A percentile compares a stretch with the other conserved stretches of the same genome.
Evolutionary conservation across 1,140 invertebrate species (phyloP).

Genomic region (Leguminivora glycinivorella): DNA sequence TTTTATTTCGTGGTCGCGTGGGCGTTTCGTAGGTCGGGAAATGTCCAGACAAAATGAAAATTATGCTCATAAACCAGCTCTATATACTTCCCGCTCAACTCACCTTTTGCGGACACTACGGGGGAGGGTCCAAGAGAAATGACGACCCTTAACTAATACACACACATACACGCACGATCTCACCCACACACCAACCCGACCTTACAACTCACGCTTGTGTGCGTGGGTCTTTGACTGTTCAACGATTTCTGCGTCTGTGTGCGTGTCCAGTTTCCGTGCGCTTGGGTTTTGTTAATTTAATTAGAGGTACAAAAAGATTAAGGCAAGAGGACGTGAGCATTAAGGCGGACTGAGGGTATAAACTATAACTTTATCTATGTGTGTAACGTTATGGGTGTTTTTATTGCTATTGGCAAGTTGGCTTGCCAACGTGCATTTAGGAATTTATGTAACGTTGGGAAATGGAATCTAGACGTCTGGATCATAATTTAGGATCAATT

Average conservation of each 20-base stretch:
- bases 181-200: constrained; percentile 48
- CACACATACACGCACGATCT: constrained; percentile 67
- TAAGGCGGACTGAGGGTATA: constrained; percentile 45
- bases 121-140: constrained; percentile 78
- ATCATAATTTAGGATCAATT: neutral
- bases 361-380: constrained; percentile 31
- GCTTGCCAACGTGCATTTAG: neutral
- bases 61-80: constrained; percentile 41
- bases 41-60: neutral
- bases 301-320: constrained; percentile 79
- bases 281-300: constrained; percentile 78
- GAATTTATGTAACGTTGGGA: neutral
- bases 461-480: neutral
- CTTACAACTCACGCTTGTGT: constrained; percentile 45
- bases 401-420: constrained; percentile 8
- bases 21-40: too few species aligned
- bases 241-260: constrained; percentile 49
- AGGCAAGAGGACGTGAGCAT: constrained; percentile 68
- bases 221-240: constrained; percentile 43
- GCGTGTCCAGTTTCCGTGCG: constrained; percentile 74
- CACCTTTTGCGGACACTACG: constrained; percentile 78
- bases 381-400: constrained; percentile 11
- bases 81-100: constrained; percentile 66
- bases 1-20: too few species aligned
- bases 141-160: constrained; percentile 79